Evolutionary conservation across 2,888 invertebrate species (phyloP).

Genomic region (Polia nebulosa): DNA sequence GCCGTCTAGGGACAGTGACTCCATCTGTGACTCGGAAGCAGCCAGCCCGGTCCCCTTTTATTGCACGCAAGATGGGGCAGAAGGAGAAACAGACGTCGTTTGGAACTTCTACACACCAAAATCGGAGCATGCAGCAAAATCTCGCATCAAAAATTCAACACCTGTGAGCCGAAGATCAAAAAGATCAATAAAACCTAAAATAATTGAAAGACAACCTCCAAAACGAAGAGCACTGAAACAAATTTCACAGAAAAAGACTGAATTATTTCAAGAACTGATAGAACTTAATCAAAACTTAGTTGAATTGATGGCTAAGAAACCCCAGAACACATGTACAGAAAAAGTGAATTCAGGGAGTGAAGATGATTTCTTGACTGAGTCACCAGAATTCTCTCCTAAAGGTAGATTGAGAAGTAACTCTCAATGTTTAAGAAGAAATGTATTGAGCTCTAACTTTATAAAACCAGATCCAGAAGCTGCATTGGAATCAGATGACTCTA

Average conservation of each 20-base stretch:
- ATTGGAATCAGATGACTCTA: slow-evolving; percentile 88
- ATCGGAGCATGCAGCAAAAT: slow-evolving; percentile 75
- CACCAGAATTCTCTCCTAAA: slow-evolving; percentile 83
- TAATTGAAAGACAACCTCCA: slow-evolving; percentile 78
- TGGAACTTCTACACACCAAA: slow-evolving; percentile 90
- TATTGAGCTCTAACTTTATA: slow-evolving; percentile 85
- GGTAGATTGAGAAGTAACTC: slow-evolving; percentile 76
- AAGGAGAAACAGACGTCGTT: slow-evolving; percentile 88
- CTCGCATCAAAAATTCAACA: slow-evolving; percentile 81
- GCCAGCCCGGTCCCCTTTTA: slow-evolving; percentile 88
- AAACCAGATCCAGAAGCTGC: slow-evolving; percentile 83
- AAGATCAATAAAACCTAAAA: slow-evolving; percentile 75
- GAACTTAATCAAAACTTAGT: slow-evolving; percentile 87
- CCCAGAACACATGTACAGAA: slow-evolving; percentile 64
- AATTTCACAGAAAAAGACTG: slow-evolving; percentile 80
- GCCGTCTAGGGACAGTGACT: slow-evolving; percentile 86
- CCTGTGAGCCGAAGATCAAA: slow-evolving; percentile 83
- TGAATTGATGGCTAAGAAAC: slow-evolving; percentile 79
- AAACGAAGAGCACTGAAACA: slow-evolving; percentile 77
- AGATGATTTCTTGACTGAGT: slow-evolving; percentile 84
- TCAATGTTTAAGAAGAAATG: slow-evolving; percentile 83
- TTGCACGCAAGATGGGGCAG: slow-evolving; percentile 88
- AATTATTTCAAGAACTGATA: slow-evolving; percentile 84
- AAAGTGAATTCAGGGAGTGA: slow-evolving; percentile 80
- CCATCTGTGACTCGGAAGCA: slow-evolving; percentile 84